phyloP scores from a whole-genome alignment of 2,113 vertebrate species.

The Anguilla rostrata region DNA sequence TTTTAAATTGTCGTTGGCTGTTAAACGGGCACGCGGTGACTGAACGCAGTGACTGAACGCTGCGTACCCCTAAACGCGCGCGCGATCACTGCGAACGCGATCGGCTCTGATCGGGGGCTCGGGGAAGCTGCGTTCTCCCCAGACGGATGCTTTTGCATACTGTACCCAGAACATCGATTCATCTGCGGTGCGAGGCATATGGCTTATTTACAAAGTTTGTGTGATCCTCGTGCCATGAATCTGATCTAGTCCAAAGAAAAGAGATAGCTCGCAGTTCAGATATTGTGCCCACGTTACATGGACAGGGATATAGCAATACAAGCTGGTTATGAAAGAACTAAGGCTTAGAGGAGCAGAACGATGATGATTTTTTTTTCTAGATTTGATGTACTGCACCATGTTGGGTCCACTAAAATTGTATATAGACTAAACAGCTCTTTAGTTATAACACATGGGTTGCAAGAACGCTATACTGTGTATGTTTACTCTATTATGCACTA shows the following conservation, averaged over 20 bases:
- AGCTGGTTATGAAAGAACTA: background rate
- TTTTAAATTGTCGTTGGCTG: background rate
- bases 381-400: background rate
- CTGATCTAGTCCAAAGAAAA: slow-evolving; percentile 29
- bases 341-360: background rate
- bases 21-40: background rate
- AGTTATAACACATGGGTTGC: background rate
- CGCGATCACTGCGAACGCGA: background rate
- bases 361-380: slow-evolving; percentile 1
- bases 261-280: slow-evolving; percentile 14
- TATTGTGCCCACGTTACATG: background rate
- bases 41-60: background rate
- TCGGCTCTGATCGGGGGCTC: background rate
- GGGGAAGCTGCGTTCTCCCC: background rate
- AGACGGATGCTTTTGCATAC: background rate
- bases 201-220: slow-evolving; percentile 17
- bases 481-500: background rate
- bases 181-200: background rate
- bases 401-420: background rate
- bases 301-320: slow-evolving; percentile 11
- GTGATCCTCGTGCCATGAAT: slow-evolving; percentile 22
- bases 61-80: background rate
- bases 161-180: background rate
- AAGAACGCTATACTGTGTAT: background rate
- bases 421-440: background rate